These are phyloP conservation scores for Indicator indicator DNA, from an alignment of 2,113 vertebrate species.

Conservation along the genomic window DNA sequence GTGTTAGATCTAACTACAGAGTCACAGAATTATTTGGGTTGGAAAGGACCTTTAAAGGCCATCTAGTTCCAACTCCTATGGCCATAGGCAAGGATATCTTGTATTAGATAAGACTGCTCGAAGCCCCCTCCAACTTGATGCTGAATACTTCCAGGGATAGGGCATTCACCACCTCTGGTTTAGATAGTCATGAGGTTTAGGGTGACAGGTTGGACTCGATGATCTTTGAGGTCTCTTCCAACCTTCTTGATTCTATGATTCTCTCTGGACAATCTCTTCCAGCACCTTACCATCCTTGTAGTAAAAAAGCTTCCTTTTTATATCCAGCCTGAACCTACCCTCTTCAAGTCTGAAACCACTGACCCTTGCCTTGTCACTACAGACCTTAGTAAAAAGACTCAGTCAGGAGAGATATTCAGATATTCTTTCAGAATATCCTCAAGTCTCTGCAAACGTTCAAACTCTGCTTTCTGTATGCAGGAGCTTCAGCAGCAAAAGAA, in stretches of 20 bases:
- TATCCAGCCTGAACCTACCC: neutral
- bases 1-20: neutral
- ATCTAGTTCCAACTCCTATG: fast-evolving
- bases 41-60: neutral
- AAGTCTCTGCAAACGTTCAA: neutral
- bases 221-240: too few relatives aligned
- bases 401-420: neutral
- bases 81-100: neutral
- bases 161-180: neutral
- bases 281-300: neutral
- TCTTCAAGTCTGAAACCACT: neutral
- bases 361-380: neutral
- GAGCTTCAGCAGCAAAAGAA: neutral
- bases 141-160: neutral
- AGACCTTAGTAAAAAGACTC: neutral
- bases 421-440: neutral
- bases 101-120: neutral
- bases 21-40: neutral
- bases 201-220: too few relatives aligned
- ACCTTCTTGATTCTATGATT: too few relatives aligned
- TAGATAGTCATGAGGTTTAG: too few relatives aligned
- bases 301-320: neutral
- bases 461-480: neutral
- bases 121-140: neutral
- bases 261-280: neutral